Percentiles rank a stretch among this genome's conserved stretches.
Conservation (phyloP, 2,888 invertebrate species). For the Linyphia triangularis region DNA sequence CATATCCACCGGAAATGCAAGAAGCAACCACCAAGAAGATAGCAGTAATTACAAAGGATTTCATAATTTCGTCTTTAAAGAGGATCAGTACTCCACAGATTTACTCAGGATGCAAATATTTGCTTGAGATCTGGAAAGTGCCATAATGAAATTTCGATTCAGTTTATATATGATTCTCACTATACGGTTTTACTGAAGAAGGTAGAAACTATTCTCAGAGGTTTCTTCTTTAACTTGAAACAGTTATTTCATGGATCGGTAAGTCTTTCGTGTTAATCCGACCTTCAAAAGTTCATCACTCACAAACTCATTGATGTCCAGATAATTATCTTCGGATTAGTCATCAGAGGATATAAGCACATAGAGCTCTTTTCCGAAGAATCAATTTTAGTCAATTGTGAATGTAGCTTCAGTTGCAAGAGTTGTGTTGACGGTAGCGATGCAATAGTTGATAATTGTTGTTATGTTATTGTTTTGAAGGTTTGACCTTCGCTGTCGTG, state of each 20-base stretch:
- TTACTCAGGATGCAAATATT: neutral
- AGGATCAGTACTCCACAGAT: neutral
- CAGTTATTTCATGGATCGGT: neutral
- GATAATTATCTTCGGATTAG: neutral
- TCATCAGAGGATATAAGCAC: neutral
- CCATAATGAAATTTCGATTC: neutral
- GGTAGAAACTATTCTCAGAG: neutral
- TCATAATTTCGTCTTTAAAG: neutral
- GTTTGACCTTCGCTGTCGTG: neutral
- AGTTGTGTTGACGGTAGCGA: neutral
- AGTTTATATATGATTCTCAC: slow-evolving; percentile 10
- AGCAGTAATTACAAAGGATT: neutral
- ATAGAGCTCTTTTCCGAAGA: neutral
- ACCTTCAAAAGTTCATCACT: neutral
- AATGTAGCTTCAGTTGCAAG: too few relatives aligned
- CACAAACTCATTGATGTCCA: neutral
- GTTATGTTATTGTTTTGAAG: neutral
- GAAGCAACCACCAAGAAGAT: slow-evolving; percentile 9
- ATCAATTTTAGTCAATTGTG: neutral
- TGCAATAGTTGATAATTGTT: slow-evolving; percentile 4
- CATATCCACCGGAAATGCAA: neutral
- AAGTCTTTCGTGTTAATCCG: neutral
- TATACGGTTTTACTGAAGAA: neutral
- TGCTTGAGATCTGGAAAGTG: neutral
- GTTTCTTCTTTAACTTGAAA: neutral